Percentiles rank a stretch among this genome's conserved stretches.
Conservation (phyloP, 2,888 invertebrate species). For the Dryadula phaetusa region DNA sequence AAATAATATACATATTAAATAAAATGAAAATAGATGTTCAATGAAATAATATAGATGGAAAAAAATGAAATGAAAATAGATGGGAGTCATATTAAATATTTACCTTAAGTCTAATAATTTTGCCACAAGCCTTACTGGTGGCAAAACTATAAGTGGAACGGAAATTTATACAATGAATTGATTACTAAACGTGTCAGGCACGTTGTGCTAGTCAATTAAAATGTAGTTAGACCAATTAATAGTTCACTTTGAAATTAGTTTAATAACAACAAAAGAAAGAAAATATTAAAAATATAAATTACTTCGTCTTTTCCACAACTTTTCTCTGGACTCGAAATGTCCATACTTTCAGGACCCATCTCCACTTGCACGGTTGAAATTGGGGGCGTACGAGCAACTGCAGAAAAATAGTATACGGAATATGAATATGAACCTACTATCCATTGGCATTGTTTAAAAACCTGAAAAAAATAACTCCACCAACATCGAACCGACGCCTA, state of each 20-base stretch:
- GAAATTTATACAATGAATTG: neutral
- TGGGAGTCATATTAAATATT: too few relatives aligned
- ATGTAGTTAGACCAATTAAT: neutral
- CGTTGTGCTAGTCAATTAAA: neutral
- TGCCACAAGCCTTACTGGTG: too few relatives aligned
- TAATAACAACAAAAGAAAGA: neutral
- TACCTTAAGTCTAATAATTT: too few relatives aligned
- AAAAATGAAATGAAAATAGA: too few relatives aligned
- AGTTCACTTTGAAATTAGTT: neutral
- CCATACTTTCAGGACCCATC: conserved; percentile 54
- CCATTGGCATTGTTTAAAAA: conserved; percentile 39
- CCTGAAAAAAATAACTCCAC: conserved; percentile 56
- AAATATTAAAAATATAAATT: conserved; percentile 15
- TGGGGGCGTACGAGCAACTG: conserved; percentile 56
- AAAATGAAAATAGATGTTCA: too few relatives aligned
- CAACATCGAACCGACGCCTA: conserved; percentile 38
- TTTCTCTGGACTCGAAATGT: conserved; percentile 50
- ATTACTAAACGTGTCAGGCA: neutral
- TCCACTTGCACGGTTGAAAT: conserved; percentile 48
- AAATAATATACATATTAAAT: too few relatives aligned
- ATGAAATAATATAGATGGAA: too few relatives aligned
- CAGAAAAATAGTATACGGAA: conserved; percentile 54
- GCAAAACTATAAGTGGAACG: too few relatives aligned
- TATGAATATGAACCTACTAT: conserved; percentile 56
- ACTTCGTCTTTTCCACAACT: conserved; percentile 56